These are phyloP conservation scores for Erithacus rubecula DNA, from an alignment of 2,797 vertebrate species.

Conservation along the genomic window DNA sequence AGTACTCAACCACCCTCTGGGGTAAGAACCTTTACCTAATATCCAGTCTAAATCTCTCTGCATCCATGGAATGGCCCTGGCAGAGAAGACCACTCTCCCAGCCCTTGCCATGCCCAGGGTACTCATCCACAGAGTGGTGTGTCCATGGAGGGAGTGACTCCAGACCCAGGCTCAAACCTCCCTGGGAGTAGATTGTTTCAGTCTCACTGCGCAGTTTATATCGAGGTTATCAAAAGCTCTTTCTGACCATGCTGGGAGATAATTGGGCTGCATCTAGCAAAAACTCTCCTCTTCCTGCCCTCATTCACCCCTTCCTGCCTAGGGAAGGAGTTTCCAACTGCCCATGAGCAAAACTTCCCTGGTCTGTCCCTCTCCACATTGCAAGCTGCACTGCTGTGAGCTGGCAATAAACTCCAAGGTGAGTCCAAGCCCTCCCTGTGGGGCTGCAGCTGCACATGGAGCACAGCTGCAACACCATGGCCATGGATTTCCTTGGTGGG, in stretches of 20 bases:
- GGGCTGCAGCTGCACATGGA: accelerated
- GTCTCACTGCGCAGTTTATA: neutral
- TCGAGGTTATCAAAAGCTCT: neutral
- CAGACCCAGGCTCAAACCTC: neutral
- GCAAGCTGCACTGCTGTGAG: accelerated
- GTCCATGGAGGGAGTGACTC: neutral
- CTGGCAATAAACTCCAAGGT: neutral
- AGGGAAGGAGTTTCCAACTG: neutral
- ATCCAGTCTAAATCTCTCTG: neutral
- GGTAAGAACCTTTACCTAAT: neutral
- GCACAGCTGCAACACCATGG: accelerated
- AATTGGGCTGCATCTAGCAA: neutral
- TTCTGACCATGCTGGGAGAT: neutral
- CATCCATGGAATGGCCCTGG: accelerated
- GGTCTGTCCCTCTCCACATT: neutral
- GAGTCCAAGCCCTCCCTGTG: neutral
- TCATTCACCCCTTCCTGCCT: neutral
- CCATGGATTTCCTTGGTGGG: neutral
- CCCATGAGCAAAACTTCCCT: neutral
- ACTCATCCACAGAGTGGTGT: neutral
- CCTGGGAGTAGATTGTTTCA: neutral
- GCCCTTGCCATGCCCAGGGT: neutral
- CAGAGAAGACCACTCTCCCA: neutral
- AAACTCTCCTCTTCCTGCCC: neutral
- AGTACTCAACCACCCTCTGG: neutral